Evolutionary conservation across 2,113 vertebrate species (phyloP).

Genomic region (Chloropsis cyanopogon): DNA sequence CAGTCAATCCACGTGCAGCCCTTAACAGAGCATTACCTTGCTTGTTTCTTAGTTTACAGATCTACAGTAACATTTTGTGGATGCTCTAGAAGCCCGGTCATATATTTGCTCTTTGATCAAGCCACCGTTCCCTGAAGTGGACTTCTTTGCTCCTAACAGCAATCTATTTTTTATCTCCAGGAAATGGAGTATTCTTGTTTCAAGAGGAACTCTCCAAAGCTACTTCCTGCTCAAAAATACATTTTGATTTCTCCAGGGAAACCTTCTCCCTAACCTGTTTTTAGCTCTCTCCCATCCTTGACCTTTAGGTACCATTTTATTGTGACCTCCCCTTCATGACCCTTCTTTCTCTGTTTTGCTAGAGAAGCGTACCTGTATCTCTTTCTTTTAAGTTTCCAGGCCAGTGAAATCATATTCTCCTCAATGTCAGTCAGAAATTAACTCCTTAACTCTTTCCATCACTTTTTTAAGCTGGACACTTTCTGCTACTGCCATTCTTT

Average conservation of each 20-base stretch:
- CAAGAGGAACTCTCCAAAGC: conserved; percentile 45
- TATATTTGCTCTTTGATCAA: neutral
- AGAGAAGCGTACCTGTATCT: neutral
- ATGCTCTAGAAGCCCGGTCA: neutral
- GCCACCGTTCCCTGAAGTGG: neutral
- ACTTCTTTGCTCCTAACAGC: neutral
- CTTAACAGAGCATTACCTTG: neutral
- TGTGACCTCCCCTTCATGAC: neutral
- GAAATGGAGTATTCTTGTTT: conserved; percentile 37
- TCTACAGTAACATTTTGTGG: neutral
- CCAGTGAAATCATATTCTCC: neutral
- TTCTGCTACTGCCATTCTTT: neutral
- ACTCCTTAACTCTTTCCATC: neutral
- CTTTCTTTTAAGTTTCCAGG: neutral
- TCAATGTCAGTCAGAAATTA: neutral
- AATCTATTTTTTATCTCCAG: conserved; percentile 50
- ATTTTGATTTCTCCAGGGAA: conserved; percentile 44
- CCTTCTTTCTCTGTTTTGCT: neutral
- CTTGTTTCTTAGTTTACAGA: neutral
- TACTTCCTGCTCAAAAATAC: conserved; percentile 54
- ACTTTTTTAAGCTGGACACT: neutral
- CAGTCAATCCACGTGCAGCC: neutral
- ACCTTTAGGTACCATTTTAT: conserved; percentile 19
- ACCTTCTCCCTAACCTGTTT: conserved; percentile 15
- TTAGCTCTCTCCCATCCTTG: conserved; percentile 46